Conservation (phyloP, 2,113 vertebrate species). For the Acanthisitta chloris region DNA sequence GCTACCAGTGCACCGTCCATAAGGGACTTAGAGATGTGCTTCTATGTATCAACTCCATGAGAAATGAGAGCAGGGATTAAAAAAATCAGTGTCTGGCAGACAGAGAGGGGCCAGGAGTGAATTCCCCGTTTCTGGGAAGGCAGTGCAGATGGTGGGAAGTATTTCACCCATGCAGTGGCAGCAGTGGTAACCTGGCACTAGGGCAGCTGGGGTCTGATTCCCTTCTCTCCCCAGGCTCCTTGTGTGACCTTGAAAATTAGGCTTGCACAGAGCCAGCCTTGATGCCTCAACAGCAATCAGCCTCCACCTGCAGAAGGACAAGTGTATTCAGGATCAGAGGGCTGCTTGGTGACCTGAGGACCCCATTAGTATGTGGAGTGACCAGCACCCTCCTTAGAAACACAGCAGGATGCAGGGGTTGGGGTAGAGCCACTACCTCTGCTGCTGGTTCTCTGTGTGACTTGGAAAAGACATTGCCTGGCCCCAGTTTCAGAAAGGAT, state of each 20-base stretch:
- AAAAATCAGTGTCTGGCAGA: neutral
- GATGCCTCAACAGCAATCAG: neutral
- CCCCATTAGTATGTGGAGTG: neutral
- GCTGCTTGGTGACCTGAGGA: neutral
- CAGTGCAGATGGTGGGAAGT: conserved; percentile 10
- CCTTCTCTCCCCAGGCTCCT: neutral
- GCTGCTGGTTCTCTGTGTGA: neutral
- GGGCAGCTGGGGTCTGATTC: neutral
- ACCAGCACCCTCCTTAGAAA: neutral
- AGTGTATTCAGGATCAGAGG: neutral
- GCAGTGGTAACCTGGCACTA: neutral
- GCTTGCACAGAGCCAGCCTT: neutral
- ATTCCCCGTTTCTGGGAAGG: conserved; percentile 14
- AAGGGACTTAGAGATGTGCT: neutral
- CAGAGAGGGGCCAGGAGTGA: neutral
- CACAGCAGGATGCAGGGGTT: neutral
- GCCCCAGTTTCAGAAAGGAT: neutral
- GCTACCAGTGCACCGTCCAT: neutral
- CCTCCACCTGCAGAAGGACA: neutral
- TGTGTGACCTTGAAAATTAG: neutral
- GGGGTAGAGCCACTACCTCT: neutral
- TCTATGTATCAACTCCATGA: neutral
- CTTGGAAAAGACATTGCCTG: neutral
- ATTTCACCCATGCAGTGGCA: neutral
- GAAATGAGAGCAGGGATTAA: neutral